Base-by-base conservation (phyloP, 2,797 vertebrate genomes). In the Karalla daura region DNA sequence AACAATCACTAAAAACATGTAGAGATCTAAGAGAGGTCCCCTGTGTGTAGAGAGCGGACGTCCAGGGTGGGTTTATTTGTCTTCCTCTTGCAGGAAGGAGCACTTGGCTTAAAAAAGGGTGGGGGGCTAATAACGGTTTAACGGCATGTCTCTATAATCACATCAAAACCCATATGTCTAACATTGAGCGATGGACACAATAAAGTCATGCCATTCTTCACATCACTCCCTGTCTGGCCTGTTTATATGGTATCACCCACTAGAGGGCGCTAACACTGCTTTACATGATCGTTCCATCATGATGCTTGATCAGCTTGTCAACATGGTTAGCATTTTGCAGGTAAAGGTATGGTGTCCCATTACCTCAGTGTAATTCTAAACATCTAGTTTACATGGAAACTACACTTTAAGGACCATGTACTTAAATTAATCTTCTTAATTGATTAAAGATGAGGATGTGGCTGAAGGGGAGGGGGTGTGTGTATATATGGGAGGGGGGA, bases 201-300 rank as follows among this genome's bases (percentile, higher is more conserved):
- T 94, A 94, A 94, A 94, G 62, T 86, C 86, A 90, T 91, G 89
- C 81, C 91, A 91, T 91, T 88, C 78, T 81, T 89, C 78, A 80
- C 63, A 65, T 84, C 71, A 65, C 9, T 33, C 6, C 37, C 20
- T 59, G 46, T 66, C 35, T 70, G n/a, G 64, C 17, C 7, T 32
- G 24, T 43, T 13, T 40, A 40, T 4, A 0, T 39, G 7, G 36
- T 39, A 9, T 55, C 51, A 0, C n/a, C 79, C 82, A 37, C 56
- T 20, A 14, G 63, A 44, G 41, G 74, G 58, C 41, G n/a, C 39
- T 40, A 45, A 21, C 20, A 7, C n/a, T 40, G 1, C 23, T 24
- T 21, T 33, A 9, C 25, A 2, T 37, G 5, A 40, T 7, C 5
- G 11, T 40, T 10, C n/a, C 15, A 18, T 25, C 1, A 27, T 5